Evolutionary conservation across 1,140 invertebrate species (phyloP), one percentile per base, ranked within the genome.

Genomic region (Drosophila bocqueti): DNA sequence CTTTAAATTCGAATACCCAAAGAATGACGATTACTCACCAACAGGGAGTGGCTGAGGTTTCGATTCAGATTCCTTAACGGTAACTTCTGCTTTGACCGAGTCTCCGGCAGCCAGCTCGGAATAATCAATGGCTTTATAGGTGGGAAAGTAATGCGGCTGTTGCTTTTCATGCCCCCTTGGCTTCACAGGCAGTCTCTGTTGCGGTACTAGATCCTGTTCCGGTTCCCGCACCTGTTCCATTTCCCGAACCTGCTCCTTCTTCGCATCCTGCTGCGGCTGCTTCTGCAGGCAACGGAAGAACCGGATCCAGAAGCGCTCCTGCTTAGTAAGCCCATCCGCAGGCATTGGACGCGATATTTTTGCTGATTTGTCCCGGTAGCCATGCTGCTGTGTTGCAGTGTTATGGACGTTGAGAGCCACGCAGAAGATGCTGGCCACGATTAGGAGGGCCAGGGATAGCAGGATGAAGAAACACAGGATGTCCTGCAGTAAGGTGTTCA

Each of bases 381-480:
- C n/a, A 8, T 57, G 45, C 21, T 55, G 34, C 11, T 5, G 13
- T 3, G 26, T 49, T 5, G 49, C 16, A 3, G 26, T 13, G 10
- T 26, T 2, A 18, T 31, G 49, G 16, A 54, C 29, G 4, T 80
- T 64, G 18, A 66, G 31, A 8, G 66, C 31, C 21, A 77, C n/a
- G 9, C 66, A 60, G 15, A 85, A 43, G 16, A 84, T 61, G 10
- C 24, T 29, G 6, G 47, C 49, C 15, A 77, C 46, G 26, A 81
- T 49, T 0, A 85, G 43, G 11, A 71, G 18, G 15, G 58, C 66
- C 9, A 79, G 21, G 18, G 69, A 60, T 1, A 85, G 62, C 26
- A 74, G 47, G 18, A 81, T 31, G 6, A 85, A n/a, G 46, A 85
- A 81, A 10, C 61, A 74, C 15, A 81, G 10, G 6, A 85, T 31